Base-by-base conservation (phyloP, 2,888 invertebrate genomes). In the Theretra japonica region DNA sequence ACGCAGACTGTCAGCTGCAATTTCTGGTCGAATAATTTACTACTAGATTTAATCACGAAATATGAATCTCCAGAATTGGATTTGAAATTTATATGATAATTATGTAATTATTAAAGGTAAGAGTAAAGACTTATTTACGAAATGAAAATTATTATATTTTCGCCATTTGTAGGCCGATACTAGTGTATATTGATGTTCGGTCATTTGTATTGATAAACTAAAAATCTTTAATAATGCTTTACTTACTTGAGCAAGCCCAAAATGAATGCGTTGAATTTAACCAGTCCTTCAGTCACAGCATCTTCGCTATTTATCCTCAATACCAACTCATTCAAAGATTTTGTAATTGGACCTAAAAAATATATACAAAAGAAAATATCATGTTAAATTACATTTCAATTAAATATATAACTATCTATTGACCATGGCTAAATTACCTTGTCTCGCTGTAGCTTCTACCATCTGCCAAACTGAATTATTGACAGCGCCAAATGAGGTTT, bases 401-500 rank as follows among this genome's bases (percentile, higher is more conserved):
- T n/a, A 53, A 60, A 30, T 33, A 8, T 8, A 33, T n/a, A 3
- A 60, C 30, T n/a, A 30, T n/a, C 0, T 19, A 19, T 59, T 28
- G 7, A 3, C 17, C 17, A 33, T 17, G n/a, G 23, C 23, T 48
- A 23, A 23, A 8, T 80, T 87, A 94, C 96, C 98, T 94, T 97
- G 97, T 88, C 98, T 97, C 19, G 98, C 97, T 11, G 98, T 97
- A 53, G 97, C 97, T 90, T 98, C 98, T 6, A 98, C 97, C 78
- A 98, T 97, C 92, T 97, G 97, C 98, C 98, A 98, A 70, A 98
- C 97, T 8, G 97, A 97, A 86, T 98, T 97, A 79, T 96, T 96
- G 70, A 98, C 97, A 23, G 97, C 96, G 59, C 98, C 98, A 85
- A 98, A 98, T 57, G 98, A 96, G 6, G 98, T 97, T 85, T 97